phyloP scores from a whole-genome alignment of 2,888 invertebrate species.

The Drosophila prolongata region DNA sequence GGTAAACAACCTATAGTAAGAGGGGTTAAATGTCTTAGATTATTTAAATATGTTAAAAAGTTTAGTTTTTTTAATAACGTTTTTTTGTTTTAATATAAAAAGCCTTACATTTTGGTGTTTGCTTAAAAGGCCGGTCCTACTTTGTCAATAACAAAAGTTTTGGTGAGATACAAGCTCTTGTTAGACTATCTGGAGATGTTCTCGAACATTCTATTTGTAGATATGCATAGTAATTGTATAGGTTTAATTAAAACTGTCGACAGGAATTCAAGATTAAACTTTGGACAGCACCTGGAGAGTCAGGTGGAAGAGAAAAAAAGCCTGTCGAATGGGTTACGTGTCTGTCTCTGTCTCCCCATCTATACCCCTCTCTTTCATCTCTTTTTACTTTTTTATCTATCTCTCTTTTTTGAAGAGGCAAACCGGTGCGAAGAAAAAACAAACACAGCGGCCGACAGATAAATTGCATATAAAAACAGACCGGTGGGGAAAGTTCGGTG shows the following conservation, averaged over 20 bases:
- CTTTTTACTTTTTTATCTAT: constrained; percentile 13
- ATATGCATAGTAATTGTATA: constrained; percentile 33
- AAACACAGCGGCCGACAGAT: constrained; percentile 54
- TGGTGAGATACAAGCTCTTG: constrained; percentile 33
- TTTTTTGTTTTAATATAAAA: too few relatives aligned
- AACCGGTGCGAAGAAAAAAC: constrained; percentile 44
- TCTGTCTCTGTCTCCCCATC: constrained; percentile 15
- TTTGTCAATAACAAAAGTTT: constrained; percentile 7
- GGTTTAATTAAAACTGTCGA: constrained; percentile 27
- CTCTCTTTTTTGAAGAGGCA: constrained; percentile 31
- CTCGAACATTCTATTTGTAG: constrained; percentile 52
- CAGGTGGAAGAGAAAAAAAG: constrained; percentile 25
- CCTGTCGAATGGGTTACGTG: constrained; percentile 25
- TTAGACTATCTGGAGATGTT: constrained; percentile 43
- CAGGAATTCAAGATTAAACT: constrained; percentile 49
- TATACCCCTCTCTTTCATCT: constrained; percentile 10
- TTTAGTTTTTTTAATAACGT: too few relatives aligned
- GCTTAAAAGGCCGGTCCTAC: neutral
- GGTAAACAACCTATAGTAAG: too few relatives aligned
- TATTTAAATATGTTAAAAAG: too few relatives aligned
- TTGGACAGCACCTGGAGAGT: constrained; percentile 47
- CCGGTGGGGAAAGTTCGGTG: constrained; percentile 70
- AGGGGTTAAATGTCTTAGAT: too few relatives aligned
- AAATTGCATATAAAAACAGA: constrained; percentile 63
- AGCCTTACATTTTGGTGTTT: too few relatives aligned